Evolutionary conservation across 1,140 invertebrate genomes (phyloP), one percentile per base, ranked within the genome.

Genomic region (Drosophila bipectinata): DNA sequence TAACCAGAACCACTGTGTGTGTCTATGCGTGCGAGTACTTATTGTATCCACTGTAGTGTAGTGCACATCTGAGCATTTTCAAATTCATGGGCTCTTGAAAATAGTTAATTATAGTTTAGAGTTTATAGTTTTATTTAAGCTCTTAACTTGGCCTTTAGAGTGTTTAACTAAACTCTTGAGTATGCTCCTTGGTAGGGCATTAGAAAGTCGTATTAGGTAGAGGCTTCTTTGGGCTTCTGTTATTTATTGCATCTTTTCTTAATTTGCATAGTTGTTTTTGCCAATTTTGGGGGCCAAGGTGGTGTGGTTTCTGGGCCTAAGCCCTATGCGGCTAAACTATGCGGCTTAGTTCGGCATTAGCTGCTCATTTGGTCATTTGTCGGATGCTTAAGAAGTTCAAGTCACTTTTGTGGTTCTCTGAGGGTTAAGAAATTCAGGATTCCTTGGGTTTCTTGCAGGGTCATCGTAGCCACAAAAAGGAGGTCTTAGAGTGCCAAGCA

Each of bases 291-390:
- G 34, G 41, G 5, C 7, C 1, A 4, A 8, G 41, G 41, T 12
- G n/a, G 12, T 18, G 10, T n/a, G 52, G 37, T 32, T 3, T 39
- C 51, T 44, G 14, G 28, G 21, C 5, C 26, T 32, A 39, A n/a
- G 24, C 24, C 18, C 18, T 18, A 18, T 21, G 5, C 18, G 30
- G 44, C 30, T 73, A 56, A 64, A 71, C 60, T 64, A 48, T 71
- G 59, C 48, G 45, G 57, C 64, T 79, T 56, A 72, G 62, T 48
- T 62, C 2, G 44, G 45, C 63, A 79, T 79, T 71, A 71, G 54
- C 77, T 57, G 47, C 48, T 48, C 61, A 37, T 37, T 64, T 14
- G 44, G 30, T 37, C 59, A 77, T 77, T 78, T 72, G 76, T 53
- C 51, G 45, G 30, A 24, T 30, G 34, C 37, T 39, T 32, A 68